Base-by-base conservation (phyloP, 1,140 invertebrate genomes). In the Macrotrachela quadricornifera region DNA sequence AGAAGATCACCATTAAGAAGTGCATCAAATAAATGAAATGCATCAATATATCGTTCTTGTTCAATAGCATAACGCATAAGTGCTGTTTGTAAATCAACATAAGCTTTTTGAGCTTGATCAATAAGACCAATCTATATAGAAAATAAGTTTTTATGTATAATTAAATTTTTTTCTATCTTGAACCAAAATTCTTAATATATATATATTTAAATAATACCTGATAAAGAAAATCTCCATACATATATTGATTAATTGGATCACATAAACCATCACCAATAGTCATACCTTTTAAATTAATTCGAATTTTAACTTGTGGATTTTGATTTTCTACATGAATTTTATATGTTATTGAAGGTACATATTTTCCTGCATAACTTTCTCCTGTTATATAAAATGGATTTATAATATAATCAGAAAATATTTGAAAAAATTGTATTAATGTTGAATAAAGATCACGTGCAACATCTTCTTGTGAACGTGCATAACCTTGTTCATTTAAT, bases 201-300 rank as follows among this genome's bases (percentile, higher is more conserved):
- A 8, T 4, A 4, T 8, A 4, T 30, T 30, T 30, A n/a, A n/a
- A n/a, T n/a, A n/a, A n/a, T 30, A 30, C 21, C 21, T 30, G 3
- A 30, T 30, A 30, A 4, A 30, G 21, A 30, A 30, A 30, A 30
- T 30, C 21, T 4, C 21, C 21, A 30, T 30, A 30, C 21, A 30
- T 30, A 30, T 30, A 30, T 30, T 30, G 21, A 30, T 30, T 30
- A 4, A 30, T 4, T 30, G 84, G 84, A 70, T 87, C 85, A 55
- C 76, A 79, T 0, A 85, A 68, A 0, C 83, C 84, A 70, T 87
- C 84, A 0, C 83, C 84, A 61, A 88, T 86, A 0, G 80, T 79
- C 55, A 88, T 63, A 16, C 74, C 74, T 49, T 62, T 63, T 4
- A 70, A 58, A 49, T 68, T 65, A 36, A 71, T 69, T 30, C 10